Evolutionary conservation across 2,888 invertebrate genomes (phyloP), one percentile per base, ranked within the genome.

Genomic region (Drosophila aldrichi): DNA sequence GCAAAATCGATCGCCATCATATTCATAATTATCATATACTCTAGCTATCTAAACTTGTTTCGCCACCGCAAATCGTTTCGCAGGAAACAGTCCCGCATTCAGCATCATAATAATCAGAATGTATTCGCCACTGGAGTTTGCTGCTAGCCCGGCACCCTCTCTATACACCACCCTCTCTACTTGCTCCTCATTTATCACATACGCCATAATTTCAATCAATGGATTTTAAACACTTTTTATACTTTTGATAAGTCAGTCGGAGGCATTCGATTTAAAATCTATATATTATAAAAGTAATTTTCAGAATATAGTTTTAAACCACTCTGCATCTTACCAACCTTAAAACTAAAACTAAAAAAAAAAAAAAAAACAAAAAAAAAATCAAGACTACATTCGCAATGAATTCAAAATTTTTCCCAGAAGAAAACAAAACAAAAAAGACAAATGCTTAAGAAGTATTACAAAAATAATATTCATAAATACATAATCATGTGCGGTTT

Each of bases 31-130:
- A 83, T 91, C 79, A 84, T 91, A 74, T 91, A 92, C 83, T 92
- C 87, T 82, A 91, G 90, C 84, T 92, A 91, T 91, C 87, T 92
- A 69, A 91, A 90, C 90, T 89, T 92, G 84, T 91, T 91, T 89
- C 92, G 92, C 76, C 93, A 93, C 85, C 93, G 93, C 77, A 93
- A 93, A 83, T 92, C 93, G 56, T 92, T 93, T 88, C 93, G 93
- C 80, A 93, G 93, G 92, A 93, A 93, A 93, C 85, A 79, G 41
- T 43, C 55, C 40, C 25, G 40, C 18, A 52, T 22, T 16, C 32
- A 72, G 14, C 38, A 20, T 59, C 48, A 58, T 49, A 56, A 67
- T 59, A 44, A 58, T 52, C 58, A 60, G 36, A 54, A 55, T 59
- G 18, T 49, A 59, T 51, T 48, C 66, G 60, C 51, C 48, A 70